These are phyloP conservation scores for Mystacides longicornis DNA, from an alignment of 2,888 invertebrate species.

Conservation along the genomic window DNA sequence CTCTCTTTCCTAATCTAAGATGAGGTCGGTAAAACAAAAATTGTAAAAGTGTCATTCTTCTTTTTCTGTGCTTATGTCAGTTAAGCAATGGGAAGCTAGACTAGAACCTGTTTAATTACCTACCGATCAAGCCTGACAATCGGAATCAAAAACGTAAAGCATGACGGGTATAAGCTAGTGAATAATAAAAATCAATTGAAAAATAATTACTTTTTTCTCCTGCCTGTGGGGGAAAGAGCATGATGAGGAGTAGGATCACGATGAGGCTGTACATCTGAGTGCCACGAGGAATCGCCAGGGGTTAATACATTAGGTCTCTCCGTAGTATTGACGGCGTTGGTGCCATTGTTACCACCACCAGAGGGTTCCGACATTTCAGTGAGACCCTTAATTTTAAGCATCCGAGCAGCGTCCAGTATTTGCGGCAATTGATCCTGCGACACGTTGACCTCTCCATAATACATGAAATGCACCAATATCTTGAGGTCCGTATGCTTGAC, in stretches of 20 bases:
- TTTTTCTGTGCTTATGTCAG: no score
- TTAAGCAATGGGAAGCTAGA: no score
- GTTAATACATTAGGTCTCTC: constrained; percentile 46
- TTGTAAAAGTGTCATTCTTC: no score
- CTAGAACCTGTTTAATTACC: no score
- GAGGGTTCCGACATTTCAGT: constrained; percentile 80
- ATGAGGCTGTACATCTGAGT: constrained; percentile 34
- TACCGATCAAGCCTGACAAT: no score
- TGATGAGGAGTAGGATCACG: constrained; percentile 40
- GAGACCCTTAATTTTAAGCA: constrained; percentile 80
- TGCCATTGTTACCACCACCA: constrained; percentile 26
- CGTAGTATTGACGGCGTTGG: constrained; percentile 16
- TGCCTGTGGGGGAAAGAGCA: constrained; percentile 53
- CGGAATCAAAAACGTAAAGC: no score
- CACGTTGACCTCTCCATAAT: constrained; percentile 87
- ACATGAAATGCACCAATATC: constrained; percentile 88
- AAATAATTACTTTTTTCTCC: constrained; percentile 40
- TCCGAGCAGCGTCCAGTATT: constrained; percentile 74
- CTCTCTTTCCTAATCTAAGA: not conserved
- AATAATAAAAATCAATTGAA: not conserved
- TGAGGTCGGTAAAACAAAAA: no score
- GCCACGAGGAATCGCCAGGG: constrained; percentile 52
- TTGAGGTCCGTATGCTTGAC: constrained; percentile 78
- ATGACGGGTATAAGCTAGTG: not conserved
- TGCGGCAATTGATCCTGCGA: constrained; percentile 80